A percentile compares a stretch with the other conserved stretches of the same genome.
phyloP scores from a whole-genome alignment of 2,888 invertebrate species.

The Drosophila limbata region DNA sequence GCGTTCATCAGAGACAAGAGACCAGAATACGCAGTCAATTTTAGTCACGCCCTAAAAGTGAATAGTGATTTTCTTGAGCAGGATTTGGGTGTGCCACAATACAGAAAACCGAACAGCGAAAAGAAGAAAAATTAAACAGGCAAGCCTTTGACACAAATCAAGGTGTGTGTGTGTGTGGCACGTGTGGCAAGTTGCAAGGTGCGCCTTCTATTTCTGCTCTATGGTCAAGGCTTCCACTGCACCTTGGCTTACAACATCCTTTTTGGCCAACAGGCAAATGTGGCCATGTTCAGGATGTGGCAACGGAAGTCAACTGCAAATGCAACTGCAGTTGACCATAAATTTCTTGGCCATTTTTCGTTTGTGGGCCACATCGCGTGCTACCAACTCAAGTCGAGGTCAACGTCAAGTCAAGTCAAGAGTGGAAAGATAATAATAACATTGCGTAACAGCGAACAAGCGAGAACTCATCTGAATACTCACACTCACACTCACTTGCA shows the following conservation, averaged over 20 bases:
- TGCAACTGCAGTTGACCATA: constrained; percentile 26
- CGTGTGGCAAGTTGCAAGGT: constrained; percentile 32
- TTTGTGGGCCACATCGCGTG: constrained; percentile 26
- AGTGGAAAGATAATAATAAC: not conserved
- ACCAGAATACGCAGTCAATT: constrained; percentile 26
- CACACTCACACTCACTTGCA: not conserved
- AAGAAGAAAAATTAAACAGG: not conserved
- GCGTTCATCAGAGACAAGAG: constrained; percentile 26
- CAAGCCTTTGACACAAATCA: constrained; percentile 41
- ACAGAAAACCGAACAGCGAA: not conserved
- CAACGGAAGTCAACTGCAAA: constrained; percentile 37
- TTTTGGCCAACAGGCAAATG: constrained; percentile 9
- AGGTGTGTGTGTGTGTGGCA: constrained; percentile 25
- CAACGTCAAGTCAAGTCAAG: not conserved
- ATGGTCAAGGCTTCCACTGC: constrained; percentile 36
- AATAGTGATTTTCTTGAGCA: constrained; percentile 42
- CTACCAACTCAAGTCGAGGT: not conserved
- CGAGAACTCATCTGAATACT: constrained; percentile 31
- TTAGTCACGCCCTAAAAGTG: constrained; percentile 37
- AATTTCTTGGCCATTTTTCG: constrained; percentile 20
- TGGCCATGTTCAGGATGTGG: constrained; percentile 39
- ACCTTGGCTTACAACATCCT: constrained; percentile 42
- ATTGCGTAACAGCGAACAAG: not conserved
- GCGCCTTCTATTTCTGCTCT: constrained; percentile 23
- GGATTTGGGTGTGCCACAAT: constrained; percentile 49